Conservation (phyloP, 1,140 invertebrate species). For the Leptinotarsa texana region DNA sequence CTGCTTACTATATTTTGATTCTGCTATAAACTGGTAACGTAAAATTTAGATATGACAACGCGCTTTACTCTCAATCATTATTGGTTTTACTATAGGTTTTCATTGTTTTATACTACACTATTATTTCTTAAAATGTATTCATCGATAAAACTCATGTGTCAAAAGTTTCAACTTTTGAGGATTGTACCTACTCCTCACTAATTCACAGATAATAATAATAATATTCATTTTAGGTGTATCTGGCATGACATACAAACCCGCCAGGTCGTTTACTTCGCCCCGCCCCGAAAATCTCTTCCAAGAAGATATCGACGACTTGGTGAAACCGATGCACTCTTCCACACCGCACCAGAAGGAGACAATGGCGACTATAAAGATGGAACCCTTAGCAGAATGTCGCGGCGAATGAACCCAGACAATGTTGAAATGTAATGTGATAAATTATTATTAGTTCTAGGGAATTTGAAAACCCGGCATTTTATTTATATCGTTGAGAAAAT, state of each 20-base stretch:
- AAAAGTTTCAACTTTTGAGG: no score
- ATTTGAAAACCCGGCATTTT: constrained; percentile 21
- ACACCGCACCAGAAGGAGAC: constrained; percentile 46
- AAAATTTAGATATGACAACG: no score
- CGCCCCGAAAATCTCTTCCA: constrained; percentile 65
- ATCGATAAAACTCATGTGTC: no score
- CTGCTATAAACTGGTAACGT: no score
- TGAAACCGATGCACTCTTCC: constrained; percentile 58
- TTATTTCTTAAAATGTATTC: no score
- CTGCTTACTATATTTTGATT: no score
- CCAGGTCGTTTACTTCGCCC: constrained; percentile 62
- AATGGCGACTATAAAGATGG: constrained; percentile 58
- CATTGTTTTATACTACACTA: no score
- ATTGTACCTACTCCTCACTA: no score
- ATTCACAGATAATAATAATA: no score
- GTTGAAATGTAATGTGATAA: constrained; percentile 52
- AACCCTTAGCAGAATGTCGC: constrained; percentile 60
- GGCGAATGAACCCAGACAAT: constrained; percentile 51
- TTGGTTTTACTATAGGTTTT: no score
- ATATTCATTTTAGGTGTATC: constrained; percentile 56
- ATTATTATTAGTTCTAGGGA: constrained; percentile 49
- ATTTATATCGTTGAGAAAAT: constrained; percentile 29
- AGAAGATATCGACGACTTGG: constrained; percentile 65
- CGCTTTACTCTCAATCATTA: no score
- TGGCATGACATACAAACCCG: constrained; percentile 70